These are phyloP conservation scores for Scalopus aquaticus DNA, from an alignment of 2,113 vertebrate species.

Conservation along the genomic window DNA sequence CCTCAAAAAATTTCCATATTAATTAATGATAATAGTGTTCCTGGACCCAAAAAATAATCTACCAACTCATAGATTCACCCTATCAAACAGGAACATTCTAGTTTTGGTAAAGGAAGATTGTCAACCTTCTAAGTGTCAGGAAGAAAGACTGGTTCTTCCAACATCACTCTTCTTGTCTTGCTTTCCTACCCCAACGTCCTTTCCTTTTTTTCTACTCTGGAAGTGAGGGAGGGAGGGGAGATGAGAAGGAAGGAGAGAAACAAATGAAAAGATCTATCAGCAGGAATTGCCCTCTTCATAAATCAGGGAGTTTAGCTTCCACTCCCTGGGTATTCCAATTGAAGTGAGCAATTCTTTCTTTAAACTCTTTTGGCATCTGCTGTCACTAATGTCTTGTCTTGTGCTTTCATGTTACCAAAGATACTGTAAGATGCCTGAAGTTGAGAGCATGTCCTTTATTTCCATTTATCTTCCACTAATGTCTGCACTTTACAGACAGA, in stretches of 20 bases:
- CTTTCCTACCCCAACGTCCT: neutral
- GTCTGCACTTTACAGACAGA: neutral
- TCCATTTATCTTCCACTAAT: neutral
- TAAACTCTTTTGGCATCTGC: neutral
- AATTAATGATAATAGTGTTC: neutral
- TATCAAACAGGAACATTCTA: neutral
- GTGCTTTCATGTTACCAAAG: neutral
- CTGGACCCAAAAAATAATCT: neutral
- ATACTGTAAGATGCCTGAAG: neutral
- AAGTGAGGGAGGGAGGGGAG: neutral
- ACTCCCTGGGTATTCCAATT: neutral
- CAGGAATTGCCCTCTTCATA: neutral
- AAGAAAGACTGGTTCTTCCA: neutral
- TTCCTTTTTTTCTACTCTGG: neutral
- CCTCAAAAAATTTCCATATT: neutral
- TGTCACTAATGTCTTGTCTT: neutral
- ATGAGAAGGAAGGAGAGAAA: neutral
- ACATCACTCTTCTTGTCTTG: neutral
- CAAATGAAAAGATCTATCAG: neutral
- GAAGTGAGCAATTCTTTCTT: neutral
- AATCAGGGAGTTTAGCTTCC: neutral
- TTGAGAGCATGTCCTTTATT: neutral
- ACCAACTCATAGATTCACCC: neutral
- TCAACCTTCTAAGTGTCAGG: neutral
- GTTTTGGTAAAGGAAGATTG: neutral